Percentiles rank a stretch among this genome's conserved stretches.
These are phyloP conservation scores for Argynnis bischoffii DNA, from an alignment of 2,888 invertebrate genomes.

Conservation along the genomic window DNA sequence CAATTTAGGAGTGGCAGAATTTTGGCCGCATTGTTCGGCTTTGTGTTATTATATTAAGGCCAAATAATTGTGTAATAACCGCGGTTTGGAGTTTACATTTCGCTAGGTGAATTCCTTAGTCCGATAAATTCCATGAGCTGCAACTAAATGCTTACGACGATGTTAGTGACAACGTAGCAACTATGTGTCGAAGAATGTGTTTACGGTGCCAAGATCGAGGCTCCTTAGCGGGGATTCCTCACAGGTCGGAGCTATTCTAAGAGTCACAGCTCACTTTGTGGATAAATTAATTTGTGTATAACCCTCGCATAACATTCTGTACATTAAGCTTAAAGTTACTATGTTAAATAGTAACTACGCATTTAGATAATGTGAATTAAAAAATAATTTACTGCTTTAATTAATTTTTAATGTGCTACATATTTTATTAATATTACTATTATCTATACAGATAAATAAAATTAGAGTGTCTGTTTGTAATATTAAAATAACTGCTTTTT, in stretches of 20 bases:
- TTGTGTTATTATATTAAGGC: conserved; percentile 63
- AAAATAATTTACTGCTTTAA: no score
- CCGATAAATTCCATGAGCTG: conserved; percentile 68
- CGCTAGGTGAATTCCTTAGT: conserved; percentile 66
- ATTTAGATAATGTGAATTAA: no score
- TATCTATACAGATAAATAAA: no score
- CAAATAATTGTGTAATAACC: conserved; percentile 50
- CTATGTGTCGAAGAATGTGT: conserved; percentile 81
- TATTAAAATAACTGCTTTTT: no score
- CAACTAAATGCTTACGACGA: conserved; percentile 63
- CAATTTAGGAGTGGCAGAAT: conserved; percentile 63
- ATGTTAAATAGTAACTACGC: neutral
- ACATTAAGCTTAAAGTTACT: conserved; percentile 3
- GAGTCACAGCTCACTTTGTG: conserved; percentile 36
- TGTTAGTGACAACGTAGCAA: conserved; percentile 72
- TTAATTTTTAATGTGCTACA: no score
- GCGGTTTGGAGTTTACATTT: conserved; percentile 54
- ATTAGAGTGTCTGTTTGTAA: no score
- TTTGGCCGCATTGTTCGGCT: conserved; percentile 58
- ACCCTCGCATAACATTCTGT: conserved; percentile 27
- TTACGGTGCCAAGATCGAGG: conserved; percentile 78
- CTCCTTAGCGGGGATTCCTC: conserved; percentile 64
- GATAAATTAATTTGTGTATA: conserved; percentile 39
- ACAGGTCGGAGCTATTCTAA: conserved; percentile 38
- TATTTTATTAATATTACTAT: no score